Base-by-base conservation (phyloP, 2,888 invertebrate species). In the Helleia helle region DNA sequence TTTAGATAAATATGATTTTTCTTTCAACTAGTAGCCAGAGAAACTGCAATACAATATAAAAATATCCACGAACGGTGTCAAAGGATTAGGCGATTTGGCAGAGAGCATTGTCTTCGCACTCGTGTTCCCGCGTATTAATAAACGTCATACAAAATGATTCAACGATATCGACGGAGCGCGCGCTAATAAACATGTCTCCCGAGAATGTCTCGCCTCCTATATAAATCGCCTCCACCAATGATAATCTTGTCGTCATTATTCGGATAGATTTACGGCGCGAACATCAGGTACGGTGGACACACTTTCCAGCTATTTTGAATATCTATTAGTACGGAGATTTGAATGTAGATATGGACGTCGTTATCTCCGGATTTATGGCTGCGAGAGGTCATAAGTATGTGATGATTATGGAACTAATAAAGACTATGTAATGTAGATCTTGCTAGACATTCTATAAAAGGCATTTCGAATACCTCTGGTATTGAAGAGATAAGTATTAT, bases 191-290 rank as follows among this genome's bases (percentile, higher is more conserved):
- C 29, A 39, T 39, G 29, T 17, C 38, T 27, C 17, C 14, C n/a
- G n/a, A n/a, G 18, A 13, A 11, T 17, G 26, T 22, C 29, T 18
- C 30, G 40, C 31, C 44, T 40, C 36, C 42, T 12, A 40, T 49
- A 43, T n/a, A n/a, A 49, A 45, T 49, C 42, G 47, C 30, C 28
- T 17, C 41, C 36, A 22, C 24, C 36, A 14, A 39, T 41, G 41
- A 46, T 46, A 42, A 40, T 40, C 46, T 38, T 48, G 46, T 40
- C 24, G 42, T 46, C 42, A 48, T 48, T 48, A 48, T 26, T 46
- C 36, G 41, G 42, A 31, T 25, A 44, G 42, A 46, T 48, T 48
- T 48, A 46, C 18, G 22, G 26, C 11, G 18, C 34, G 22, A n/a
- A n/a, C n/a, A n/a, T 8, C 22, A 22, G 22, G 22, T 22, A 22